Percentiles rank a stretch among this genome's conserved stretches.
These are phyloP conservation scores for Apotomis betuletana DNA, from an alignment of 2,888 invertebrate species.

Conservation along the genomic window DNA sequence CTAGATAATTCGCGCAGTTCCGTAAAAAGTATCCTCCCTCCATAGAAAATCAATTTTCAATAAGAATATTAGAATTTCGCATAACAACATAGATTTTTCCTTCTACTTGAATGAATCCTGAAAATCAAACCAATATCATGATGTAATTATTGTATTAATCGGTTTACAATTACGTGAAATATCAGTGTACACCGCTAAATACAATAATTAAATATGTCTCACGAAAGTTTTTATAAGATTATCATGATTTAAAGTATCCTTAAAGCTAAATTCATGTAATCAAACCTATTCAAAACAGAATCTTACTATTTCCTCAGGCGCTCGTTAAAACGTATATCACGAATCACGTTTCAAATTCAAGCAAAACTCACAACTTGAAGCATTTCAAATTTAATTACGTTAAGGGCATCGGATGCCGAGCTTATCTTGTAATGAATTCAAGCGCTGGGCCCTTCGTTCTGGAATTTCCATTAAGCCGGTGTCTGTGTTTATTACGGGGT, in stretches of 20 bases:
- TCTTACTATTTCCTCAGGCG: not conserved
- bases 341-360: constrained; percentile 9
- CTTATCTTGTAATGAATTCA: constrained; percentile 45
- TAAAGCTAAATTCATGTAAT: not conserved
- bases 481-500: constrained; percentile 37
- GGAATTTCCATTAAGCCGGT: constrained; percentile 45
- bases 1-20: too few relatives aligned
- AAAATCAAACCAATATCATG: too few relatives aligned
- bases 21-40: too few relatives aligned
- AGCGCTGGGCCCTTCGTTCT: constrained; percentile 34
- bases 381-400: constrained; percentile 41
- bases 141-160: too few relatives aligned
- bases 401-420: constrained; percentile 34
- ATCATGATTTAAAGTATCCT: not conserved
- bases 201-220: too few relatives aligned
- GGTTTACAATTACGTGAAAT: too few relatives aligned
- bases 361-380: constrained; percentile 22
- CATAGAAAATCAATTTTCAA: too few relatives aligned
- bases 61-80: too few relatives aligned
- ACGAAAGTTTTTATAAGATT: not conserved
- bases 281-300: not conserved
- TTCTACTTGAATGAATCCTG: too few relatives aligned
- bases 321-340: constrained; percentile 9
- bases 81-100: too few relatives aligned
- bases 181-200: too few relatives aligned